Percentiles rank a stretch among this genome's conserved stretches.
Conservation (phyloP, 2,797 vertebrate species). For the Peromyscus melanophrys region DNA sequence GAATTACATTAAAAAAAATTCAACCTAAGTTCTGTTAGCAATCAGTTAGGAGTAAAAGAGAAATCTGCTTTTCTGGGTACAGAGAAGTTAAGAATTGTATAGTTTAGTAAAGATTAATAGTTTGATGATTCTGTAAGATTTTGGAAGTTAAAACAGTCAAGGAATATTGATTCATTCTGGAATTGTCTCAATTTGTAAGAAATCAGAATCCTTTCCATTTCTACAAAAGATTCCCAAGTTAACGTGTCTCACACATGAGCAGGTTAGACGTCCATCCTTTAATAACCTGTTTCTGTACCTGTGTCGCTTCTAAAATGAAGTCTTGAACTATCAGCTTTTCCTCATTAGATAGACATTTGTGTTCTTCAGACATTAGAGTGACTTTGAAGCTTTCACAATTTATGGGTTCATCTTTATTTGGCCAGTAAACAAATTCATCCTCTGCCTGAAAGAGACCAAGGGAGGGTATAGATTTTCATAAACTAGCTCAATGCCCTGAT, state of each 20-base stretch:
- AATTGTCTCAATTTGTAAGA: constrained; percentile 18
- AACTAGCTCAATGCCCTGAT: not conserved
- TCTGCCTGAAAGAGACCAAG: constrained; percentile 89
- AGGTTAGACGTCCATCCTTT: constrained; percentile 10
- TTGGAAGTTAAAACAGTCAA: not conserved
- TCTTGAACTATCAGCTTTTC: constrained; percentile 96
- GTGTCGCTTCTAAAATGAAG: constrained; percentile 95
- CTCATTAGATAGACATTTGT: constrained; percentile 95
- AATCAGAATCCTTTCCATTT: constrained; percentile 3
- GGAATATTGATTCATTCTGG: constrained; percentile 12
- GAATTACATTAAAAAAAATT: not conserved
- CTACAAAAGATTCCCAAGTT: not conserved
- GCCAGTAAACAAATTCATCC: constrained; percentile 94
- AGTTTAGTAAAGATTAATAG: not conserved
- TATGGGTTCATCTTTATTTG: constrained; percentile 94
- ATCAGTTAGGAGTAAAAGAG: not conserved
- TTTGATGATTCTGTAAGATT: constrained; percentile 53
- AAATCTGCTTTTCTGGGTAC: not conserved
- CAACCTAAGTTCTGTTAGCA: not conserved
- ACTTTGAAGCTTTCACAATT: constrained; percentile 95
- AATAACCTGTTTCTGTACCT: constrained; percentile 89
- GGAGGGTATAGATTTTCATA: constrained; percentile 36
- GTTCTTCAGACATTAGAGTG: constrained; percentile 93
- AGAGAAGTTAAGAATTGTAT: not conserved
- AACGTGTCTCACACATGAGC: not conserved